Base-by-base conservation (phyloP, 2,113 vertebrate species). In the Cryptotis parvus region DNA sequence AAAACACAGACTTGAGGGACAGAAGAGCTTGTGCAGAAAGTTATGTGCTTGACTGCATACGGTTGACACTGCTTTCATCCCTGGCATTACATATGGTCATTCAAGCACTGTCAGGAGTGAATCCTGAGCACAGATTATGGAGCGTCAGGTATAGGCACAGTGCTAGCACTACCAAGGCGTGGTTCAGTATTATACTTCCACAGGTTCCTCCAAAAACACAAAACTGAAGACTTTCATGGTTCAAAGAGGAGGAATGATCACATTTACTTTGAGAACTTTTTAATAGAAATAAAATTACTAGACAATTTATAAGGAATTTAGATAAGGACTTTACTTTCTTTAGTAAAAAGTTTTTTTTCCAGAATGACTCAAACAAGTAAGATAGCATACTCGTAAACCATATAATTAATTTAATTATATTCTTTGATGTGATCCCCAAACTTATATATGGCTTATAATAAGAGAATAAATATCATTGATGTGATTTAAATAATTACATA, bases 401-500 rank as follows among this genome's bases (percentile, higher is more conserved):
- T 84, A 41, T 20, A 39, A 43, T 29, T 6, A 8, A 26, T 52
- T 52, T 81, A 65, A 84, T 79, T 79, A 69, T 49, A n/a, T 43
- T 75, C 49, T 87, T 55, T 81, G 15, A 11, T 39, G 8, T 31
- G 6, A 45, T 78, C 58, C 55, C 49, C 41, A 58, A 29, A 45
- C 39, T 90, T 85, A 84, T 18, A 81, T 35, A 14, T 20, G 39
- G 29, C 49, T 41, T 0, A n/a, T 41, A 73, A 92, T 74, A 80
- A 83, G n/a, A 75, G 83, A 90, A 82, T 90, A 91, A 85, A 79
- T 65, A 84, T 2, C 49, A 83, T 76, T 87, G 49, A 14, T 24
- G 6, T 10, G 65, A 94, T 86, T 91, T 90, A 29, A 94, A 81
- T 74, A 83, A 95, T 91, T 92, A 83, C 66, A 78, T 11, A 89